These are phyloP conservation scores for Sebastes fasciatus DNA, from an alignment of 2,113 vertebrate genomes.

Conservation along the genomic window DNA sequence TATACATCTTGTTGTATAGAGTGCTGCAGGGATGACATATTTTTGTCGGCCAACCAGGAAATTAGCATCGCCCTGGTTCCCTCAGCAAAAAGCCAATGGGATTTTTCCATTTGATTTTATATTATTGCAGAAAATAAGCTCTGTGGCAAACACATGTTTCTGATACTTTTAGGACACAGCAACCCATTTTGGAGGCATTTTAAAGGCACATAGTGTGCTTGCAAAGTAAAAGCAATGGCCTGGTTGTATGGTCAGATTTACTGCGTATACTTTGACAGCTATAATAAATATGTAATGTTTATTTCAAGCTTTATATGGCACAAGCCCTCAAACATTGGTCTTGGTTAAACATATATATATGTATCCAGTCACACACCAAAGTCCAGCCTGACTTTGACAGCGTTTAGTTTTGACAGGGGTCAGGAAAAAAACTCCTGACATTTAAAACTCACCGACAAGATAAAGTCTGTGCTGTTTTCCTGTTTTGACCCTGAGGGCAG, in stretches of 20 bases:
- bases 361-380: slow-evolving; percentile 35
- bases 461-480: slow-evolving; percentile 51
- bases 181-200: not conserved
- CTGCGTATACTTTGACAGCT: slow-evolving; percentile 27
- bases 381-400: slow-evolving; percentile 43
- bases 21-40: no score
- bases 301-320: slow-evolving; percentile 1
- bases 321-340: not conserved
- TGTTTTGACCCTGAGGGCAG: slow-evolving; percentile 27
- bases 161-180: not conserved
- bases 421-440: slow-evolving; percentile 60
- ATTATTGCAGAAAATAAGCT: no score
- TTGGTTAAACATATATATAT: slow-evolving; percentile 18
- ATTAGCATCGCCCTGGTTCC: no score
- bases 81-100: no score
- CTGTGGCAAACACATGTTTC: no score
- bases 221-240: not conserved
- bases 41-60: no score
- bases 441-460: slow-evolving; percentile 61
- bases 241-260: slow-evolving; percentile 12
- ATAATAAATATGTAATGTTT: slow-evolving; percentile 1
- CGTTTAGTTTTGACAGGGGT: slow-evolving; percentile 56
- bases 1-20: not conserved
- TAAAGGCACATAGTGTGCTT: not conserved
- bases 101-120: no score